Percentiles rank a stretch among this genome's conserved stretches.
These are phyloP conservation scores for Aleadryas rufinucha DNA, from an alignment of 2,113 vertebrate species.

Conservation along the genomic window DNA sequence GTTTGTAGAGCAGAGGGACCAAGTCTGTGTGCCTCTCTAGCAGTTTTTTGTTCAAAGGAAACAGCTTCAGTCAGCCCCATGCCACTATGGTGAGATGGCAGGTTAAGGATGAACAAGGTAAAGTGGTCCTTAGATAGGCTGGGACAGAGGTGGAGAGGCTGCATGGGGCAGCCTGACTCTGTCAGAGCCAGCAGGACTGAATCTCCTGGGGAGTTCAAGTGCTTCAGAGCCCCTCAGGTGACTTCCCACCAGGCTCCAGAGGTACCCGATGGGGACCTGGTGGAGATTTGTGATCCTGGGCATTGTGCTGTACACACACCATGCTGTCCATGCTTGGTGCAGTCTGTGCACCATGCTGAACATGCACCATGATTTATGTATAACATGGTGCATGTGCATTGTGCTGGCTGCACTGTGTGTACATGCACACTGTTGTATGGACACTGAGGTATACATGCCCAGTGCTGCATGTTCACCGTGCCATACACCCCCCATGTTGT, in stretches of 20 bases:
- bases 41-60: not conserved
- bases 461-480: accelerated
- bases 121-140: not conserved
- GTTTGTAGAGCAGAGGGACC: not conserved
- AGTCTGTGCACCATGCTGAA: not conserved
- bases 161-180: not conserved
- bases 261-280: no score
- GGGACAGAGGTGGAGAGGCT: not conserved
- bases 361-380: accelerated
- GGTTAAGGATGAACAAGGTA: not conserved
- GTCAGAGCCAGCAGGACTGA: not conserved
- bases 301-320: no score
- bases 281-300: no score
- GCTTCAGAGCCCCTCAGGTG: not conserved
- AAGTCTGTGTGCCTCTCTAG: not conserved
- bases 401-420: not conserved
- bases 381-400: accelerated
- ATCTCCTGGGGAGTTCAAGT: not conserved
- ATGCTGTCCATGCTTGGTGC: not conserved
- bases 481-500: accelerated
- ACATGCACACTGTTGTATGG: not conserved
- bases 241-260: not conserved
- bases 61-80: not conserved
- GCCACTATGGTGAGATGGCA: accelerated
- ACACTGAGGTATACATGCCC: not conserved